A percentile compares a stretch with the other conserved stretches of the same genome.
These are phyloP conservation scores for Osmerus eperlanus DNA, from an alignment of 2,113 vertebrate genomes.

Conservation along the genomic window DNA sequence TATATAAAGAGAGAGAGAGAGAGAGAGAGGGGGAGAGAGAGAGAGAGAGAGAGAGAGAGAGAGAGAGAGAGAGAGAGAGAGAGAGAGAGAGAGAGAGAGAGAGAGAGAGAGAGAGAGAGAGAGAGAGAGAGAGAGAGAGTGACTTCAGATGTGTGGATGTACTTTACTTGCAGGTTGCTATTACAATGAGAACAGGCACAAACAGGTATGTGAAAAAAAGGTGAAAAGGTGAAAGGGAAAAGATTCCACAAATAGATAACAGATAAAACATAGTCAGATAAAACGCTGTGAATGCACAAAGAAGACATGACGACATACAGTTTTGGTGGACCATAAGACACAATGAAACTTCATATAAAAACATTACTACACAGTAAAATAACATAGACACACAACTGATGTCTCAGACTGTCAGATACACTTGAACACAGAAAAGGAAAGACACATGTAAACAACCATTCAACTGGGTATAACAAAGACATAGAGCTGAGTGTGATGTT, in stretches of 20 bases:
- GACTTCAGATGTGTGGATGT: neutral
- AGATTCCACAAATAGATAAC: neutral
- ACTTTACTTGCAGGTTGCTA: neutral
- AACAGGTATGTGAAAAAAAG: neutral
- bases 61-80: constrained; percentile 8
- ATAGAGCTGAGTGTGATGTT: constrained; percentile 14
- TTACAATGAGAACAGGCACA: constrained; percentile 25
- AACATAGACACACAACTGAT: constrained; percentile 32
- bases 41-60: neutral
- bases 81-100: neutral
- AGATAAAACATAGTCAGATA: neutral
- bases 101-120: constrained; percentile 21
- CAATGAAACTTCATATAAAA: neutral
- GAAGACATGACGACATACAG: neutral
- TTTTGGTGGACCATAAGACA: constrained; percentile 7
- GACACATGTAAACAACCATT: neutral
- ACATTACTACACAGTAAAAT: constrained; percentile 23
- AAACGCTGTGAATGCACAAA: neutral
- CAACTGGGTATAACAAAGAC: constrained; percentile 13
- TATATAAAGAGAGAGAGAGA: neutral
- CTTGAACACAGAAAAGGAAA: no score
- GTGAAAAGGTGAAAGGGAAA: neutral
- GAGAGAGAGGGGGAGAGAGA: constrained; percentile 8
- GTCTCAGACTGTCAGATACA: no score
- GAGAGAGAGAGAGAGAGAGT: constrained; percentile 2